Percentiles rank a stretch among this genome's conserved stretches.
phyloP scores from a whole-genome alignment of 2,888 invertebrate species.

The Incurvaria masculella region DNA sequence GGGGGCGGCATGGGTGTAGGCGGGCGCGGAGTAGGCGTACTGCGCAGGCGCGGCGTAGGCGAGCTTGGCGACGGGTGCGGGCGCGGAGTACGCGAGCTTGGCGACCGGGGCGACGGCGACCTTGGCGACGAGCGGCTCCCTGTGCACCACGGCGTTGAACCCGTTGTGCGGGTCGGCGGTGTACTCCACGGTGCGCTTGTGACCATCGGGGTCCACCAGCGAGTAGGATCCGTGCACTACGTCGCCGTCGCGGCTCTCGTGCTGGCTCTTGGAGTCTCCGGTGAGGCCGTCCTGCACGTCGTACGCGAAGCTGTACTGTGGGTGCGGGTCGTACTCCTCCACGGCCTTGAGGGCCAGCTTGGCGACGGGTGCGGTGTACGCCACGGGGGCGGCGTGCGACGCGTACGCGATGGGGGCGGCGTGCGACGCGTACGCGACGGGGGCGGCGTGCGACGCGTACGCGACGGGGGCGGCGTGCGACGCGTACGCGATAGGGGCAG shows the following conservation, averaged over 20 bases:
- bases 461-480: conserved; percentile 17
- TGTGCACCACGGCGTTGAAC: conserved; percentile 51
- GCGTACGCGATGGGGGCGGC: conserved; percentile 17
- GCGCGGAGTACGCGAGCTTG: conserved; percentile 23
- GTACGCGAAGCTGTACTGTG: conserved; percentile 30
- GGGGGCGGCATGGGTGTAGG: conserved; percentile 22
- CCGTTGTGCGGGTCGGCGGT: conserved; percentile 48
- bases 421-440: conserved; percentile 14
- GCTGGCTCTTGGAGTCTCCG: conserved; percentile 38
- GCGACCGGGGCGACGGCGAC: conserved; percentile 33
- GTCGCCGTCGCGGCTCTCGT: conserved; percentile 47
- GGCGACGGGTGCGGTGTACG: conserved; percentile 17
- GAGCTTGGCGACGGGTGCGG: conserved; percentile 26
- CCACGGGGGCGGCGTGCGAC: conserved; percentile 12
- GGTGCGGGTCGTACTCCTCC: conserved; percentile 54
- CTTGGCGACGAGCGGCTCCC: conserved; percentile 35
- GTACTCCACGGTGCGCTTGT: conserved; percentile 49
- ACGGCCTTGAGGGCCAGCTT: conserved; percentile 18
- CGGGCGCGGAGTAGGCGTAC: conserved; percentile 26
- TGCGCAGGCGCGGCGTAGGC: conserved; percentile 26
- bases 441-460: conserved; percentile 17
- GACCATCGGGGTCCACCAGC: conserved; percentile 46
- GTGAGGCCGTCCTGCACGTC: conserved; percentile 27
- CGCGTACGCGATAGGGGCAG: conserved; percentile 17
- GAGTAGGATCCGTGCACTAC: conserved; percentile 51